Base-by-base conservation (phyloP, 92 coral and sea anemone genomes). In the Muricea muricata region DNA sequence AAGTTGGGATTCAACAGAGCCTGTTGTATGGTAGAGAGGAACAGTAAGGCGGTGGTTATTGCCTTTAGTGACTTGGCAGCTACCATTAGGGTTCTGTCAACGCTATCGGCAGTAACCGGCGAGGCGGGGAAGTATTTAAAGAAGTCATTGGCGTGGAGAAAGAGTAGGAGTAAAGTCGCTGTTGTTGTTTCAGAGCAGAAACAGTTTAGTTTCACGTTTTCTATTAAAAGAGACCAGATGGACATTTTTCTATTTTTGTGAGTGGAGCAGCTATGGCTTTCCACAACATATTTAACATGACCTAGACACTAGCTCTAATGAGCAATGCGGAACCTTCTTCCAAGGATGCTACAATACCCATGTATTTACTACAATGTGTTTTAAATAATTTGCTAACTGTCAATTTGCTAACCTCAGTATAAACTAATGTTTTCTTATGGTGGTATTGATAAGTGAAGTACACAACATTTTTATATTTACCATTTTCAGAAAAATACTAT, bases 201-300 rank as follows among this genome's bases (percentile, higher is more conserved):
- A 15, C 70, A 63, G 24, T 63, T 63, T 25, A 15, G 70, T n/a
- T 63, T 63, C 11, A 63, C 70, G 2, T 63, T 9, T n/a, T 63
- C 2, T n/a, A 63, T 63, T 2, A 63, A 32, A 15, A 63, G 21
- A 15, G 70, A 32, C 24, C 70, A 63, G 24, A 3, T 63, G 24
- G 45, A 31, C 10, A 0, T 69, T 4, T 24, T 8, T 69, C 35
- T 30, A 69, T 29, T 69, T 30, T 69, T 46, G 75, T 69, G 75
- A 69, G 52, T 69, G 75, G 75, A 69, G 35, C 46, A 69, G 45
- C 1, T 69, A 69, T 69, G 75, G 75, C 9, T 69, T 69, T 34
- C 75, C 75, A 30, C 75, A 69, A 34, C 75, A 69, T 69, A 34
- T 32, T 32, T 69, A 18, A n/a, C n/a, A n/a, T n/a, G n/a, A n/a